Conservation (phyloP, 1,140 invertebrate genomes). For the Drosophila bifasciata region DNA sequence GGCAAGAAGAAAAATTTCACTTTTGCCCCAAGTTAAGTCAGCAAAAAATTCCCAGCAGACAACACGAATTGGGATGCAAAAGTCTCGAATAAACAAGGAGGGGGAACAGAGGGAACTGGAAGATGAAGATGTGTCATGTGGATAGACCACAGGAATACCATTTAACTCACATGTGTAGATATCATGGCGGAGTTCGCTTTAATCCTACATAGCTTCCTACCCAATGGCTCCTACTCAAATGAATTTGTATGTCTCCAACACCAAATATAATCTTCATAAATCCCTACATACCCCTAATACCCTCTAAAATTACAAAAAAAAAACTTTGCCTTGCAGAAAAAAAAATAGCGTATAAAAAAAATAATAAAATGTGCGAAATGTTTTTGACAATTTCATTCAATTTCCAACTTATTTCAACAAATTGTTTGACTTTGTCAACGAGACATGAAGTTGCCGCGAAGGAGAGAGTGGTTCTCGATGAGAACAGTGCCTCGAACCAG, state of each 20-base stretch:
- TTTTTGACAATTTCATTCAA: constrained; percentile 83
- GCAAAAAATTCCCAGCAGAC: constrained; percentile 54
- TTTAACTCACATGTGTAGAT: too few relatives aligned
- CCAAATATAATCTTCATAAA: not conserved
- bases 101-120: not conserved
- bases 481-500: constrained; percentile 27
- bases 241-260: too few relatives aligned
- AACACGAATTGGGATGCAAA: constrained; percentile 49
- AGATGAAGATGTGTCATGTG: not conserved
- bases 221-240: too few relatives aligned
- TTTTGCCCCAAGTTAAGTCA: constrained; percentile 46
- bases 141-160: constrained; percentile 5
- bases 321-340: constrained; percentile 37
- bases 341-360: constrained; percentile 41
- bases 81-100: constrained; percentile 36
- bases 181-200: too few relatives aligned
- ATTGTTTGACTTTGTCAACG: constrained; percentile 79
- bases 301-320: constrained; percentile 26
- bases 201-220: too few relatives aligned
- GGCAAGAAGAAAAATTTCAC: constrained; percentile 35
- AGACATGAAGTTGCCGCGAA: constrained; percentile 38
- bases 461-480: not conserved
- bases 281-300: constrained; percentile 21
- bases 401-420: constrained; percentile 82
- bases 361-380: constrained; percentile 79